A percentile compares a stretch with the other conserved stretches of the same genome.
phyloP scores from a whole-genome alignment of 2,113 vertebrate species.

The Trochalopteron elliotii region DNA sequence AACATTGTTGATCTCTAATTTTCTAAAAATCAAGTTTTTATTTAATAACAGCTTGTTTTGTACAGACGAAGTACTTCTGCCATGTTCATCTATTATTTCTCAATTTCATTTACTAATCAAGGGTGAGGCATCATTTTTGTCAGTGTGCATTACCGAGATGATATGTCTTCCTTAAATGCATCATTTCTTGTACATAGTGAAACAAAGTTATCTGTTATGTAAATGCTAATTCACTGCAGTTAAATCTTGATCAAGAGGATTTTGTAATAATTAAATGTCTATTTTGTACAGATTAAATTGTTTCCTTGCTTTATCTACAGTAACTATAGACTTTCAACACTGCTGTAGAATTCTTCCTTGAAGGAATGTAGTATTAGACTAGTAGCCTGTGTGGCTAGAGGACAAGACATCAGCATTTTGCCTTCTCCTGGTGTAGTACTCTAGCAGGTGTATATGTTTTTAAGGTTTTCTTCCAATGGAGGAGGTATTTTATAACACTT shows the following conservation, averaged over 20 bases:
- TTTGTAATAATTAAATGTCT: not conserved
- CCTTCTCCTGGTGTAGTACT: not conserved
- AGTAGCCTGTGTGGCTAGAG: not conserved
- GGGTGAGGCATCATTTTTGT: not conserved
- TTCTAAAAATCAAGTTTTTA: not conserved
- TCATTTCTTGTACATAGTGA: not conserved
- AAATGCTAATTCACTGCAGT: not conserved
- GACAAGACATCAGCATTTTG: not conserved
- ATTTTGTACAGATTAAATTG: not conserved
- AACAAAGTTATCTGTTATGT: not conserved
- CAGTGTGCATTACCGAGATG: not conserved
- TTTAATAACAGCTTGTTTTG: not conserved
- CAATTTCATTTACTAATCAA: constrained; percentile 1
- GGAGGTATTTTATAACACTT: not conserved
- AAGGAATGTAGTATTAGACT: not conserved
- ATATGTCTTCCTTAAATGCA: not conserved
- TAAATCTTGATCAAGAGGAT: not conserved
- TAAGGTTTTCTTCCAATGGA: not conserved
- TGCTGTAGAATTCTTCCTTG: not conserved
- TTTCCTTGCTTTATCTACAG: not conserved
- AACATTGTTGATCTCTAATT: not conserved
- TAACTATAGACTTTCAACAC: not conserved
- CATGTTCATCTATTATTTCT: not conserved
- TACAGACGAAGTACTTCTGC: not conserved
- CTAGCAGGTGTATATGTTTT: not conserved